Evolutionary conservation across 2,797 vertebrate genomes (phyloP), one percentile per base, ranked within the genome.

Genomic region (Cirrhinus mrigala): DNA sequence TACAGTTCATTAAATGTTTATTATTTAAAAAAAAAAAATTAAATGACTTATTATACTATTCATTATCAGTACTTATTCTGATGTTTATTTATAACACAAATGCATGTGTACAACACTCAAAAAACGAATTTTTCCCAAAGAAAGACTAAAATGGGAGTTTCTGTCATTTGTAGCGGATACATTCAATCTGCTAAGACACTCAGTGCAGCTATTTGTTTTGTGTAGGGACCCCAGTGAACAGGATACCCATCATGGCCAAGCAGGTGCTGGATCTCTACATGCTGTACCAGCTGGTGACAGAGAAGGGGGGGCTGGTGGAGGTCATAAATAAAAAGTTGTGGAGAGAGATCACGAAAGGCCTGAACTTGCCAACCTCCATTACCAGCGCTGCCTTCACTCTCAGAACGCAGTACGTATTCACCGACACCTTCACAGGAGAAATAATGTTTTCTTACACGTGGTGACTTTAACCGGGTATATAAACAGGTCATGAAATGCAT

Each of bases 321-420:
- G 98, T 99, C 85, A 99, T 99, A 94, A 99, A 99, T 95, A 99
- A 98, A 95, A 99, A 99, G 87, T 95, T 99, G 74, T 99, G 98
- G 98, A 93, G 98, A 3, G 98, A 99, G 92, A 97, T 99, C 95
- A 99, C 98, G 90, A 99, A 99, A 90, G 98, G 98, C 75, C 96
- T 99, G 86, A 99, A 96, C 94, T 94, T 99, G 92, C 98, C 98
- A 91, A 99, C 98, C 64, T 99, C 98, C 91, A 99, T 99, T 94
- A 99, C 98, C 94, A 99, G 98, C 11, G 98, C 98, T 0, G 98
- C 98, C 94, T 99, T 99, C 94, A 99, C 98, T 15, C 96, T 99
- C 86, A 96, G 98, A 89, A 99, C 98, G 88, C 98, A 99, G 98
- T 99, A 91, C 97, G 98, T 94, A 3, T 44, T 69, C 29, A 40